phyloP scores from a whole-genome alignment of 2,113 vertebrate genomes.

The Myodes glareolus region DNA sequence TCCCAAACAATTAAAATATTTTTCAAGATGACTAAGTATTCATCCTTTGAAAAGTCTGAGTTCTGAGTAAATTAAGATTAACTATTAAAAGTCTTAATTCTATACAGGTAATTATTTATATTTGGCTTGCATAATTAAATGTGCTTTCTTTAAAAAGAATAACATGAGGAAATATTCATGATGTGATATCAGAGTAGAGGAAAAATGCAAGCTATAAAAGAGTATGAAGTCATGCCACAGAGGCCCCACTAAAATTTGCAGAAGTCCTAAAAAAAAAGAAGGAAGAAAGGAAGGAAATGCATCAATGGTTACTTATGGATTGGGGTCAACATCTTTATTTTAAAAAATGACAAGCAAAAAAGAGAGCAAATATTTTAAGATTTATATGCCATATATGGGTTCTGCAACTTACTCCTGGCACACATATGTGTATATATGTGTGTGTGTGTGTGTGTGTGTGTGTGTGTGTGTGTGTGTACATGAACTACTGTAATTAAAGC shows the following conservation, averaged over 20 bases:
- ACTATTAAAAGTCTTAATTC: background rate
- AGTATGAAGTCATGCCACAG: background rate
- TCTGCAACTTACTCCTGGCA: background rate
- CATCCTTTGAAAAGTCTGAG: conserved; percentile 14
- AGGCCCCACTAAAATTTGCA: background rate
- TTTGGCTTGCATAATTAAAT: background rate
- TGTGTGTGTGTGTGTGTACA: no score
- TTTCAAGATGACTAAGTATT: background rate
- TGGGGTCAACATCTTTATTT: background rate
- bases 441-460: no score
- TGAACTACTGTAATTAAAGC: background rate
- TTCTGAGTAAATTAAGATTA: background rate
- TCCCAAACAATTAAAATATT: background rate
- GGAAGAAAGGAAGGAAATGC: background rate
- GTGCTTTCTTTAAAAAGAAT: background rate
- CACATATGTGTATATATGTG: no score
- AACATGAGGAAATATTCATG: background rate
- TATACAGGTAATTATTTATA: background rate
- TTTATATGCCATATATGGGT: background rate
- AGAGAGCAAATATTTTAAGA: background rate
- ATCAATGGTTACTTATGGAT: background rate
- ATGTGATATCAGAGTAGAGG: background rate
- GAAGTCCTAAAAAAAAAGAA: background rate
- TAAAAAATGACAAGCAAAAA: background rate
- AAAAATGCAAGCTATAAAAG: background rate